These are phyloP conservation scores for Sebastes steindachneri DNA, from an alignment of 2,797 vertebrate genomes.

Conservation along the genomic window DNA sequence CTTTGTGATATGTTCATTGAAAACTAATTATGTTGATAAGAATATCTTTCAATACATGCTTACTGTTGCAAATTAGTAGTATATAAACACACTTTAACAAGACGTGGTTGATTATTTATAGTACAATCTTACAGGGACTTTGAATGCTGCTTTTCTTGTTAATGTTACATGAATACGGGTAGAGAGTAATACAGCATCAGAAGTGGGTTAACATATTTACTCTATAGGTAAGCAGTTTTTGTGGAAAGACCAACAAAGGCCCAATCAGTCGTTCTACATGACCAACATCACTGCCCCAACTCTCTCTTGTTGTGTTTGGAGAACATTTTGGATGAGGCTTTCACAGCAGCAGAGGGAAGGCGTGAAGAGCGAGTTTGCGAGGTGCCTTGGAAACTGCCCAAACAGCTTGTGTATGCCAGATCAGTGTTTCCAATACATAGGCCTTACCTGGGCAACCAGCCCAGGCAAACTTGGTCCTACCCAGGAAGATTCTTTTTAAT, in stretches of 20 bases:
- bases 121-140: background rate
- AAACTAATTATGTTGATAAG: background rate
- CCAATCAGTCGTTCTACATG: conserved; percentile 5
- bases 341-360: conserved; percentile 51
- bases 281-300: conserved; percentile 9
- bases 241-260: background rate
- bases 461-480: conserved; percentile 49
- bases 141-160: background rate
- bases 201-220: background rate
- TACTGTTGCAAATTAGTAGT: background rate
- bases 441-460: conserved; percentile 56
- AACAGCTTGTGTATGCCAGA: conserved; percentile 59
- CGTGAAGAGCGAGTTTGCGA: conserved; percentile 40
- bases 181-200: background rate
- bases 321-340: conserved; percentile 37
- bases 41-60: background rate
- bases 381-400: conserved; percentile 66
- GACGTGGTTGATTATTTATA: background rate
- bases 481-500: conserved; percentile 42
- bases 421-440: conserved; percentile 60
- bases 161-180: background rate
- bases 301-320: conserved; percentile 36
- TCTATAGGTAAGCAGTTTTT: conserved; percentile 2
- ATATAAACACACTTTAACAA: background rate
- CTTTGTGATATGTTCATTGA: background rate